Evolutionary conservation across 2,797 vertebrate species (phyloP).

Genomic region (Chloroceryle amazona): DNA sequence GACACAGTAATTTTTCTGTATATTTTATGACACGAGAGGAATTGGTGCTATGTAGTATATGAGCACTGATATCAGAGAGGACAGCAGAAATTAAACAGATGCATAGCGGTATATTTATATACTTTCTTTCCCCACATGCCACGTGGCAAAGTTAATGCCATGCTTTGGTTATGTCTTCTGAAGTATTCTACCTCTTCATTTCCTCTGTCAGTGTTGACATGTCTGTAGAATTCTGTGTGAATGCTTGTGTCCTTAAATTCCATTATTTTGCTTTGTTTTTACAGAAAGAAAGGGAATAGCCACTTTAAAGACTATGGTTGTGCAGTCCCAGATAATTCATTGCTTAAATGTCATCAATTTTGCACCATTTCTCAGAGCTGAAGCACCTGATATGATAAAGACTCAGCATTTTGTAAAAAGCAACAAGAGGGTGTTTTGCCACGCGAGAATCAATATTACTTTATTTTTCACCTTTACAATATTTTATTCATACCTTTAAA

Average conservation of each 20-base stretch:
- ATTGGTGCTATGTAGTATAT: neutral
- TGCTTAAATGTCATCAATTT: neutral
- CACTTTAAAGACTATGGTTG: neutral
- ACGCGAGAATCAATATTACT: neutral
- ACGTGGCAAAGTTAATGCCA: neutral
- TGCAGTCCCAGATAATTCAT: neutral
- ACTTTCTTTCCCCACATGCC: fast-evolving
- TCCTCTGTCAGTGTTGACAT: neutral
- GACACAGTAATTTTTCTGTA: neutral
- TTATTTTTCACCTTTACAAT: neutral
- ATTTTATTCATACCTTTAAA: neutral
- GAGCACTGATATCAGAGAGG: neutral
- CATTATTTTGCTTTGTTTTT: neutral
- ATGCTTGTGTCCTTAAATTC: neutral
- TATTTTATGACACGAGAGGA: neutral
- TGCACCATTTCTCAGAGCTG: neutral
- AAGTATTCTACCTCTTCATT: neutral
- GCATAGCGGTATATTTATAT: neutral
- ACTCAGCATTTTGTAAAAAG: neutral
- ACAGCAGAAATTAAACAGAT: neutral
- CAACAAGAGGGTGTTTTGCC: neutral
- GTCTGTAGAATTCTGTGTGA: neutral
- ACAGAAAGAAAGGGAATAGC: neutral
- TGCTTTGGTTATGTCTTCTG: neutral
- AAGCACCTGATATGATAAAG: neutral